Base-by-base conservation (phyloP, 2,113 vertebrate species). In the Microtus oregoni region DNA sequence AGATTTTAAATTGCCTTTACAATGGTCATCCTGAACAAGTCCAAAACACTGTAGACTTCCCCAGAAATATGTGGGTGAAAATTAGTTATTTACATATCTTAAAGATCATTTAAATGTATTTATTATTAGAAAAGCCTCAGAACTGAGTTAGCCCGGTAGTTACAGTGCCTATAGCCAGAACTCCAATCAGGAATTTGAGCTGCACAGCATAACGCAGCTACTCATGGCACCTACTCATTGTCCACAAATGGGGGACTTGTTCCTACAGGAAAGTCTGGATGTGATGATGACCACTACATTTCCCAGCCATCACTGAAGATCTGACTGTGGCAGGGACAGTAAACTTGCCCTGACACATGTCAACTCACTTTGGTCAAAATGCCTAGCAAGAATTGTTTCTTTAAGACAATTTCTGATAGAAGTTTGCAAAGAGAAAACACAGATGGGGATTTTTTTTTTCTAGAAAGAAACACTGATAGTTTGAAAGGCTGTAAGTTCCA, bases 341-440 rank as follows among this genome's bases (percentile, higher is more conserved):
- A 86, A 96, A 94, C 94, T 58, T 86, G 32, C 11, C 55, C 70
- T 88, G 86, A 55, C 79, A 96, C 35, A 85, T 52, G 92, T 94
- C 94, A 94, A 82, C 85, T 89, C 95, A 44, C 94, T 91, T 95
- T 78, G 79, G 89, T 96, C 95, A 96, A 94, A 96, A 85, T 89
- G 47, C 65, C 61, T 89, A 94, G 35, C 52, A 88, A 79, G 30
- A 90, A 95, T 82, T 92, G 95, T 13, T 96, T 95, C 86, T 72
- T 94, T 75, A 90, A 83, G 44, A 44, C 82, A 92, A 70, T 79
- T 92, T 96, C 79, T 94, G 85, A 93, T 47, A 95, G 58, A 20
- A 97, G 95, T 94, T 96, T 94, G 65, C 86, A 97, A 88, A 92
- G 70, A 68, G 91, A 78, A 90, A 96, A 94, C 92, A 95, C 95